phyloP scores from a whole-genome alignment of 2,113 vertebrate genomes.

The Psephotus haematonotus region DNA sequence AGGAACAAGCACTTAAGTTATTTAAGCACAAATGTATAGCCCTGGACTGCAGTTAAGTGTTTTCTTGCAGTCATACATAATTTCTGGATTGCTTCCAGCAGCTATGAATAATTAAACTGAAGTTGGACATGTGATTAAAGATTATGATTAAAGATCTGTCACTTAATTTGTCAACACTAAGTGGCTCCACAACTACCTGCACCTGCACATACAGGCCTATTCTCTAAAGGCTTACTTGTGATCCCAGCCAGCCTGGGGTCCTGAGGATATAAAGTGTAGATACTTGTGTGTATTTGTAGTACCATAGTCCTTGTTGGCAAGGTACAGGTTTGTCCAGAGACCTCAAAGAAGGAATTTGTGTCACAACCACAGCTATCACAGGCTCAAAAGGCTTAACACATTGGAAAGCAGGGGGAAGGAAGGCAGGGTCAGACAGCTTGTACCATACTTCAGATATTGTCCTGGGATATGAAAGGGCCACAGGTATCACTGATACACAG shows the following conservation, averaged over 20 bases:
- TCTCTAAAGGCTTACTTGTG: background rate
- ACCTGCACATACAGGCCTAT: background rate
- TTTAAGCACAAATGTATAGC: background rate
- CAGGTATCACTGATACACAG: background rate
- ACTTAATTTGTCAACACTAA: background rate
- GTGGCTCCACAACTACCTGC: background rate
- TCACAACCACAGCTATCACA: no score
- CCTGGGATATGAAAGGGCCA: background rate
- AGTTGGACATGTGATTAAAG: background rate
- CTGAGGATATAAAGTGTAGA: background rate
- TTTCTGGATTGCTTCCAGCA: background rate
- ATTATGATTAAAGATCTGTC: background rate
- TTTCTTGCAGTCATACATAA: background rate
- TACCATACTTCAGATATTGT: background rate
- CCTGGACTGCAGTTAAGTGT: background rate
- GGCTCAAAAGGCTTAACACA: background rate
- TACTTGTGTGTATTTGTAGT: background rate
- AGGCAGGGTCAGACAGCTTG: accelerated
- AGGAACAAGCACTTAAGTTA: background rate
- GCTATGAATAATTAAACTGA: background rate
- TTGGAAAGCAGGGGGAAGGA: background rate
- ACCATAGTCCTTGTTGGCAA: background rate
- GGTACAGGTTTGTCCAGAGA: background rate
- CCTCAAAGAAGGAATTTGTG: background rate
- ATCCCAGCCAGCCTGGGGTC: background rate